Evolutionary conservation across 1,140 invertebrate genomes (phyloP).

Genomic region (Scylla paramamosain): DNA sequence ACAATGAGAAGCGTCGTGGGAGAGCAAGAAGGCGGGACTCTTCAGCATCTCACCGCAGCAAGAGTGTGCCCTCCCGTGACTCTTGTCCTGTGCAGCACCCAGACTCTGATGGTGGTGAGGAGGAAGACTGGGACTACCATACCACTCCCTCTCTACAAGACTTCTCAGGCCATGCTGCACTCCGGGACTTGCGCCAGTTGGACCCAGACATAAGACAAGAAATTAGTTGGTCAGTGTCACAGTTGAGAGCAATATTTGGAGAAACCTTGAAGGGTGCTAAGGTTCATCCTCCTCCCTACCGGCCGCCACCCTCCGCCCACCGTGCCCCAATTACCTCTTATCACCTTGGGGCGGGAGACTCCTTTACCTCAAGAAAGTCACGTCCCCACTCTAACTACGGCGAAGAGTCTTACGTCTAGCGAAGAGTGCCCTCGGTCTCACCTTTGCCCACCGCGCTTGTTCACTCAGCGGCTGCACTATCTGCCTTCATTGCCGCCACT

Average conservation of each 20-base stretch:
- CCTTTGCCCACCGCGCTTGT: conserved; percentile 67
- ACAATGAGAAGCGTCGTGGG: conserved; percentile 75
- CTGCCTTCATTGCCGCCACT: conserved; percentile 66
- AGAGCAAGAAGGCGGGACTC: conserved; percentile 76
- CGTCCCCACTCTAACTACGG: conserved; percentile 78
- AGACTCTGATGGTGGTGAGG: conserved; percentile 68
- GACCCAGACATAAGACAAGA: conserved; percentile 78
- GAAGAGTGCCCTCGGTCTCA: not conserved
- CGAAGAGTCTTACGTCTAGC: conserved; percentile 79
- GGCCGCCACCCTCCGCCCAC: conserved; percentile 78
- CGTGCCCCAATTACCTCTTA: conserved; percentile 78
- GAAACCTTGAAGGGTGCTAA: conserved; percentile 76
- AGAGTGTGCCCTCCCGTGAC: conserved; percentile 75
- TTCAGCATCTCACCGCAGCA: conserved; percentile 76
- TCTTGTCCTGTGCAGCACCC: conserved; percentile 46
- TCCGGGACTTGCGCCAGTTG: conserved; percentile 65
- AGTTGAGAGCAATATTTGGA: conserved; percentile 79
- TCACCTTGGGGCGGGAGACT: conserved; percentile 78
- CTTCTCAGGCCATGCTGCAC: conserved; percentile 55
- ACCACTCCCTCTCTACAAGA: conserved; percentile 65
- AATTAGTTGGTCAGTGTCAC: conserved; percentile 81
- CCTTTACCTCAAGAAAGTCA: conserved; percentile 76
- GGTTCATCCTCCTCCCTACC: conserved; percentile 78
- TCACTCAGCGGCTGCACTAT: conserved; percentile 45
- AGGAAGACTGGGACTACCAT: conserved; percentile 73